A percentile compares a stretch with the other conserved stretches of the same genome.
These are phyloP conservation scores for Caerostris extrusa DNA, from an alignment of 1,140 invertebrate species.

Conservation along the genomic window DNA sequence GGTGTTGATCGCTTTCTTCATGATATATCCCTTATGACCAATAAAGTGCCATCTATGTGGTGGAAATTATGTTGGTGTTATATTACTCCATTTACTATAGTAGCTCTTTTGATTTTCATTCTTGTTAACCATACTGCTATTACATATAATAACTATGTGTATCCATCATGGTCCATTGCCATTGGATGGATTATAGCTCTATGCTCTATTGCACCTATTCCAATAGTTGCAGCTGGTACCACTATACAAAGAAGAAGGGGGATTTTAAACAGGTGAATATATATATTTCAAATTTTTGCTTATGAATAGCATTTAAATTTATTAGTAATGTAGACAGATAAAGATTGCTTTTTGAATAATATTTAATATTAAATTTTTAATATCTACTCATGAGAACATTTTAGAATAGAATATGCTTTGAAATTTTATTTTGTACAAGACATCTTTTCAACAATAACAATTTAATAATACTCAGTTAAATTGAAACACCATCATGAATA, in stretches of 20 bases:
- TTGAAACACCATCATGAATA: too few relatives aligned
- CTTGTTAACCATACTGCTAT: conserved; percentile 63
- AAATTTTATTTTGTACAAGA: neutral
- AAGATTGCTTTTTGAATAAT: neutral
- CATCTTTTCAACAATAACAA: neutral
- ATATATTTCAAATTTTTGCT: neutral
- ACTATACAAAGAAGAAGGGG: conserved; percentile 64
- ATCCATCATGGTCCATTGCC: conserved; percentile 89
- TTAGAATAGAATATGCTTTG: neutral
- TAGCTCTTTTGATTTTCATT: conserved; percentile 70
- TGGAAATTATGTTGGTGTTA: conserved; percentile 76
- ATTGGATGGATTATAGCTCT: conserved; percentile 87
- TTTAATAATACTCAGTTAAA: too few relatives aligned
- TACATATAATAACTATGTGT: conserved; percentile 82
- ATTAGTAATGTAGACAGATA: neutral
- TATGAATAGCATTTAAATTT: neutral
- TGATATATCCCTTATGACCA: conserved; percentile 74
- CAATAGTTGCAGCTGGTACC: conserved; percentile 49
- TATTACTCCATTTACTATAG: conserved; percentile 68
- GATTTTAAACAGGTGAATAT: conserved; percentile 52
- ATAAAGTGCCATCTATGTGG: conserved; percentile 55
- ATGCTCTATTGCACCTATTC: conserved; percentile 73
- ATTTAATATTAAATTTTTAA: neutral
- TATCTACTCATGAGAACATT: neutral
- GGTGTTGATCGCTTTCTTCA: conserved; percentile 75